Evolutionary conservation across 2,888 invertebrate species (phyloP).

Genomic region (Lasioglossum oenotherae): DNA sequence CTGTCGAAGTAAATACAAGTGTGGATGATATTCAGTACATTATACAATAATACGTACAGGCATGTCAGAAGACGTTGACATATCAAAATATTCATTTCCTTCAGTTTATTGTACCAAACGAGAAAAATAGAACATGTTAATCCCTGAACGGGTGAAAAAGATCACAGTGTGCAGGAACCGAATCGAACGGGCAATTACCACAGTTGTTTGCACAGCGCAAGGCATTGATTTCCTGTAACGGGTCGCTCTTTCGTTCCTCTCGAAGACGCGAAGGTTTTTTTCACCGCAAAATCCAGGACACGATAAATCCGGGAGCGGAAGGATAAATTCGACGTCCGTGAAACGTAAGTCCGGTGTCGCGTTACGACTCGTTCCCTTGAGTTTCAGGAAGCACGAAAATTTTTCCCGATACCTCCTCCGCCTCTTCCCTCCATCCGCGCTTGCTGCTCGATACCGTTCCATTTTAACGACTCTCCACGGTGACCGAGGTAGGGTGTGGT

Average conservation of each 20-base stretch:
- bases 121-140: too few species aligned
- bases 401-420: constrained; percentile 13
- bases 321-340: constrained; percentile 7
- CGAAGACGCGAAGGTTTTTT: neutral
- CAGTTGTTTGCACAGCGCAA: neutral
- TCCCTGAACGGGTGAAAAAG: neutral
- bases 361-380: constrained; percentile 36
- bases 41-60: too few species aligned
- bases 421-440: neutral
- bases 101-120: too few species aligned
- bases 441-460: constrained; percentile 52
- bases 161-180: neutral
- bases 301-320: constrained; percentile 4
- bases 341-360: constrained; percentile 31
- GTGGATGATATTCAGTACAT: too few species aligned
- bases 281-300: neutral
- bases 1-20: too few species aligned
- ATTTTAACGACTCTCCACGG: constrained; percentile 68
- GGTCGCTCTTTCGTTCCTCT: neutral
- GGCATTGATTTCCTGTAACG: neutral
- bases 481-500: constrained; percentile 70
- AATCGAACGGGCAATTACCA: neutral
- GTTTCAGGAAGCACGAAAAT: constrained; percentile 52
- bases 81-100: too few species aligned
- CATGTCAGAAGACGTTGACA: too few species aligned